A percentile compares a stretch with the other conserved stretches of the same genome.
Conservation (phyloP, 2,888 invertebrate species). For the Melipona beecheii region DNA sequence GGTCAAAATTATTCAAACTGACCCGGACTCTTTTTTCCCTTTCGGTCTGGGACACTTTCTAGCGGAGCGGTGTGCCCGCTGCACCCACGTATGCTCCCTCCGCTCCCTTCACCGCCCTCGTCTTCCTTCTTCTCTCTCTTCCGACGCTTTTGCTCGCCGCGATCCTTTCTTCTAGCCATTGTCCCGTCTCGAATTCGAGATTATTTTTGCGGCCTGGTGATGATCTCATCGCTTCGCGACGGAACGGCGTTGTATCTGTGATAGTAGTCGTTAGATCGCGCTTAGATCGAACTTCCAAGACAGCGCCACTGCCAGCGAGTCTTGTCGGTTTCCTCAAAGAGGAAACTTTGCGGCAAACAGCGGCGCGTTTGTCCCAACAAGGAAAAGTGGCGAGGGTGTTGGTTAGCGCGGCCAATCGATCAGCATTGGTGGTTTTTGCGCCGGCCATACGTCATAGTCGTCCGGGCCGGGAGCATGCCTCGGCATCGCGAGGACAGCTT, state of each 20-base stretch:
- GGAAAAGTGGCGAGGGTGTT: constrained; percentile 58
- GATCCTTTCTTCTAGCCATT: constrained; percentile 64
- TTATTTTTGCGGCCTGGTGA: constrained; percentile 60
- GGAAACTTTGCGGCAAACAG: constrained; percentile 44
- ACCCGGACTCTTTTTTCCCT: constrained; percentile 81
- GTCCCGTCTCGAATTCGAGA: constrained; percentile 71
- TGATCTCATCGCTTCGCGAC: constrained; percentile 59
- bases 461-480: constrained; percentile 77
- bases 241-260: not conserved
- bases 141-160: constrained; percentile 22
- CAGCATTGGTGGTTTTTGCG: constrained; percentile 83
- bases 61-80: constrained; percentile 74
- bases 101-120: constrained; percentile 3
- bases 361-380: constrained; percentile 64
- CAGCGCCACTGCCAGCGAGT: not conserved
- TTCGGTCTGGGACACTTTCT: constrained; percentile 81
- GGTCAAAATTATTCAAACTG: constrained; percentile 85
- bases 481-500: constrained; percentile 80
- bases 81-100: constrained; percentile 77
- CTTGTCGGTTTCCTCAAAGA: constrained; percentile 2
- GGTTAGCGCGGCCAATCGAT: constrained; percentile 82
- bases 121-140: constrained; percentile 3
- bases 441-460: constrained; percentile 82
- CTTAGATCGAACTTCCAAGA: not conserved
- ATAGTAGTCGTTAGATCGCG: too few species aligned